Evolutionary conservation across 30 jellyfish, hydroid and myxozoan species (phyloP).

Genomic region (Sanderia malayensis): DNA sequence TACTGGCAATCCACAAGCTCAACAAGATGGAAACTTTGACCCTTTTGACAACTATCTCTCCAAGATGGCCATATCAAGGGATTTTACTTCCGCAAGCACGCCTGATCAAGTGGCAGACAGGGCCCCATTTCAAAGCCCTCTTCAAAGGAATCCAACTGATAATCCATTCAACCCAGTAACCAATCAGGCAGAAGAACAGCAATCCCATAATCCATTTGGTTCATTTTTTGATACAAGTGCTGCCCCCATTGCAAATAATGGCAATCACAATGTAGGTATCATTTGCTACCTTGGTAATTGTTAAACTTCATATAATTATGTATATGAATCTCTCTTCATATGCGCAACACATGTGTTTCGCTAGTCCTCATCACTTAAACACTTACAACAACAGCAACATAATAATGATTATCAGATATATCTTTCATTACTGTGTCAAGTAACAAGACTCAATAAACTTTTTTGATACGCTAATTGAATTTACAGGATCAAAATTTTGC

Average conservation of each 20-base stretch:
- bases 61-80: constrained; percentile 27
- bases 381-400: no score
- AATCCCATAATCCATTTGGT: constrained; percentile 37
- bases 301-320: no score
- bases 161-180: constrained; percentile 32
- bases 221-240: constrained; percentile 13
- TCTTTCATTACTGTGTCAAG: background rate
- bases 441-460: background rate
- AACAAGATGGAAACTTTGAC: constrained; percentile 13
- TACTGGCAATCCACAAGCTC: constrained; percentile 2
- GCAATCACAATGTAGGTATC: background rate
- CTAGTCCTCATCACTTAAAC: no score
- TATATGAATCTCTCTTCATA: no score
- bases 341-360: no score
- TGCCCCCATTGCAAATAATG: constrained; percentile 4
- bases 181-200: no score
- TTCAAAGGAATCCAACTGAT: constrained; percentile 42
- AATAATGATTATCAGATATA: no score
- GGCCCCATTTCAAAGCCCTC: constrained; percentile 50
- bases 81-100: constrained; percentile 18
- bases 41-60: constrained; percentile 52
- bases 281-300: no score
- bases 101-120: constrained; percentile 34
- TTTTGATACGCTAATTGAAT: background rate
- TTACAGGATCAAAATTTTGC: background rate